These are phyloP conservation scores for Acrocephalus kingi DNA, from an alignment of 2,113 vertebrate species.

Conservation along the genomic window DNA sequence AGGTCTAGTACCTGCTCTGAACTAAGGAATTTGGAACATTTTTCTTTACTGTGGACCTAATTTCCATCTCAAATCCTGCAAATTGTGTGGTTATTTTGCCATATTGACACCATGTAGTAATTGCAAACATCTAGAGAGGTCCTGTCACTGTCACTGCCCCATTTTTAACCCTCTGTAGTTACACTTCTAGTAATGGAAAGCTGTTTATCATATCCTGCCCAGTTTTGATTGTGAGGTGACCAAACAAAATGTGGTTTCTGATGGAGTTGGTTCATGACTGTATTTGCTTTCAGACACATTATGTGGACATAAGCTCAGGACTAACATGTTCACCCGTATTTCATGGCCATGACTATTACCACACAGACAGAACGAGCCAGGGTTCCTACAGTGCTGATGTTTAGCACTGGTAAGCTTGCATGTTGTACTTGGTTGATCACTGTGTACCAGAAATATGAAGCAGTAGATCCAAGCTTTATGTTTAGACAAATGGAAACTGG, in stretches of 20 bases:
- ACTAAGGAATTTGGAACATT: not conserved
- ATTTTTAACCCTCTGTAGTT: not conserved
- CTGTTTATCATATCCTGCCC: not conserved
- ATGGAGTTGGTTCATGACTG: not conserved
- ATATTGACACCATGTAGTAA: not conserved
- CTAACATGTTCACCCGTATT: not conserved
- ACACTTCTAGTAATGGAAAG: not conserved
- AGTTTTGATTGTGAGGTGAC: not conserved
- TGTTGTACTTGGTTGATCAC: not conserved
- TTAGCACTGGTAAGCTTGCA: not conserved
- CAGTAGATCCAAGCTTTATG: not conserved
- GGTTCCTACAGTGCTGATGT: not conserved
- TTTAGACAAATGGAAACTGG: not conserved
- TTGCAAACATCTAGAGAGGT: not conserved
- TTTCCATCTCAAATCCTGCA: not conserved
- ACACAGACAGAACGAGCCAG: not conserved
- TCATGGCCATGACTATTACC: not conserved
- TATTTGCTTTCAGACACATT: not conserved
- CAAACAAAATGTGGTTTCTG: not conserved
- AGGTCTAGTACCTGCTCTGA: not conserved
- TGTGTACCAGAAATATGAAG: not conserved
- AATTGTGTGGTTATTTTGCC: not conserved
- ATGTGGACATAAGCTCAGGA: not conserved
- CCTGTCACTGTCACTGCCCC: not conserved
- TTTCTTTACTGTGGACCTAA: not conserved